Evolutionary conservation across 64 coral and sea anemone species (phyloP).

Genomic region (Acropora yongei): DNA sequence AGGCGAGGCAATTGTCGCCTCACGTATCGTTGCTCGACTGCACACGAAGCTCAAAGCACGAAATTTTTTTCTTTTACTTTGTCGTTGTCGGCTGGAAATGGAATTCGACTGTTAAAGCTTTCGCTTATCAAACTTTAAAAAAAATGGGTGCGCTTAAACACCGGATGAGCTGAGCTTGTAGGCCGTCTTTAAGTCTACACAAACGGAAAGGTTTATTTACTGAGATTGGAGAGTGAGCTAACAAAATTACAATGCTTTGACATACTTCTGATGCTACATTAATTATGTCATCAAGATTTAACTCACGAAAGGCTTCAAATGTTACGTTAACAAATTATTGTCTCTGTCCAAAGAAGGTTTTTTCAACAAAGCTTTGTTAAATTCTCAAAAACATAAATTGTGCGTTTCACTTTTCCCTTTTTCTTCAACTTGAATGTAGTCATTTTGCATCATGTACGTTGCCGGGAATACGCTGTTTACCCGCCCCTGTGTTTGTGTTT

Average conservation of each 20-base stretch:
- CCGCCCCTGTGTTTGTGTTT: slow-evolving; percentile 38
- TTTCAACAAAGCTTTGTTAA: not conserved
- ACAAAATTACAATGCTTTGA: not conserved
- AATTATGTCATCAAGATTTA: not conserved
- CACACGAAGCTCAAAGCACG: not conserved
- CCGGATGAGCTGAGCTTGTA: slow-evolving; percentile 22
- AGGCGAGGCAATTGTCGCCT: not conserved
- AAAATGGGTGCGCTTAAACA: not conserved
- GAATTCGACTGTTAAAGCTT: not conserved
- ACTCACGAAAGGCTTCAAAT: not conserved
- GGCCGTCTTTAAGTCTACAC: slow-evolving; percentile 13
- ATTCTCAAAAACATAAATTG: too few species aligned
- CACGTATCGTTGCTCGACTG: not conserved
- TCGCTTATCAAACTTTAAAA: not conserved
- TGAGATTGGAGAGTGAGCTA: slow-evolving; percentile 1
- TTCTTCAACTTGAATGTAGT: too few species aligned
- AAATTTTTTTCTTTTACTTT: not conserved
- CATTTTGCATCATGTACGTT: not conserved
- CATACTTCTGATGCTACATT: slow-evolving; percentile 19
- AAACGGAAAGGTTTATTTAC: slow-evolving; percentile 29
- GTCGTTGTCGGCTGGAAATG: not conserved
- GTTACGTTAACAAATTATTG: not conserved
- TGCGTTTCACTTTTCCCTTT: not conserved
- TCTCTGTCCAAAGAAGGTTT: not conserved
- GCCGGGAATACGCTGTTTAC: too few species aligned